Conservation (phyloP, 1,140 invertebrate genomes). For the Philaenus spumarius region DNA sequence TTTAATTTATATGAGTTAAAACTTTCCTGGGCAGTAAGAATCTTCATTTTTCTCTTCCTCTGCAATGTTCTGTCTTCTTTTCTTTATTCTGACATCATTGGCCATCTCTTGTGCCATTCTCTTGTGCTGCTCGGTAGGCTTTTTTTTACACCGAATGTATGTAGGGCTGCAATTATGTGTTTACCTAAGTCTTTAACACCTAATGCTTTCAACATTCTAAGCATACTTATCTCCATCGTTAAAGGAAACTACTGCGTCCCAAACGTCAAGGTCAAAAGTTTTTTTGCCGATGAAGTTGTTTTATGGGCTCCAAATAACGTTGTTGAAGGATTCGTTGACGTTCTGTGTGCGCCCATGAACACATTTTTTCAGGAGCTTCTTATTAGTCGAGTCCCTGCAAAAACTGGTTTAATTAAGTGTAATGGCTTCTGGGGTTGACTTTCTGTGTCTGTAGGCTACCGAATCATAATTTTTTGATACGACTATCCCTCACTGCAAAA, state of each 20-base stretch:
- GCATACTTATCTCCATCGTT: conserved; percentile 10
- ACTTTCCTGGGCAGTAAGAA: background rate
- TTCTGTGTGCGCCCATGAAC: background rate
- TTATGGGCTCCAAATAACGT: conserved; percentile 1
- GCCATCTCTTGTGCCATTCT: no score
- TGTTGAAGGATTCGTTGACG: conserved; percentile 1
- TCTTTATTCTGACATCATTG: no score
- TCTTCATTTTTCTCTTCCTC: conserved; percentile 2
- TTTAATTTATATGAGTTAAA: background rate
- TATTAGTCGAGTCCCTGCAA: conserved; percentile 17
- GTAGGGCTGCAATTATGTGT: no score
- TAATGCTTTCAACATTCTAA: background rate
- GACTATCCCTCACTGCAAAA: no score
- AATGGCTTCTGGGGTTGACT: background rate
- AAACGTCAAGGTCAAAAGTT: conserved; percentile 24
- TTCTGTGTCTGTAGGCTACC: conserved; percentile 12
- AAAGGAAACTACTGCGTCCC: background rate
- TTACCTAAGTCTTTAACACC: background rate
- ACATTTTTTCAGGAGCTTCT: conserved; percentile 11
- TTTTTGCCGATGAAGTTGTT: conserved; percentile 19
- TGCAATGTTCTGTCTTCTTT: background rate
- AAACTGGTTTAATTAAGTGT: conserved; percentile 17
- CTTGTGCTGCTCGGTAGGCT: no score
- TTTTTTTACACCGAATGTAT: no score
- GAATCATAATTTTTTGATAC: no score